Evolutionary conservation across 92 coral and sea anemone species (phyloP).

Genomic region (Hydrozoanthus gracilis): DNA sequence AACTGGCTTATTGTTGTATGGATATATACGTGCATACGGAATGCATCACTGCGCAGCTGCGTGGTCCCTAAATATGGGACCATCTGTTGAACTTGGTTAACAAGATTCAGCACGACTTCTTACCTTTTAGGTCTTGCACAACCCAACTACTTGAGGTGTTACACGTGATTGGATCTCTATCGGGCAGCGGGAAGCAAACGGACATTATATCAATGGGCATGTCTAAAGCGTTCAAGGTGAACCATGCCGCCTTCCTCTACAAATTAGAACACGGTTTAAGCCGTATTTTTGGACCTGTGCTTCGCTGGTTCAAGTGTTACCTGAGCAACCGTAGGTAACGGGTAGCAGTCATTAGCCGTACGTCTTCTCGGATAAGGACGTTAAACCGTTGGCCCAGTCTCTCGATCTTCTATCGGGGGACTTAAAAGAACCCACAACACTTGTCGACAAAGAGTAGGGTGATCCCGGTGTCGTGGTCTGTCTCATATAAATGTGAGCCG

Average conservation of each 20-base stretch:
- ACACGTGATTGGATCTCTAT: conserved; percentile 36
- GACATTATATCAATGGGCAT: conserved; percentile 43
- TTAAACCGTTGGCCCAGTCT: too few species aligned
- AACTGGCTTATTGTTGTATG: too few species aligned
- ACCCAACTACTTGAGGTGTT: conserved; percentile 53
- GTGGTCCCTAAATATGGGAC: conserved; percentile 18
- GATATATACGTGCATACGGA: too few species aligned
- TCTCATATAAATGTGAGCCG: not conserved
- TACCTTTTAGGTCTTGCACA: conserved; percentile 46
- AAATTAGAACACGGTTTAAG: conserved; percentile 21
- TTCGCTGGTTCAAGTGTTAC: not conserved
- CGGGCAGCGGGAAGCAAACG: conserved; percentile 50
- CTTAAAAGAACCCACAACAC: too few species aligned
- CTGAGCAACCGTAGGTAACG: conserved; percentile 11
- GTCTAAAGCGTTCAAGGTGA: conserved; percentile 53
- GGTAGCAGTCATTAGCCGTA: conserved; percentile 1
- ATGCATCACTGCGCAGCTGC: not conserved
- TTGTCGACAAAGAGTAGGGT: too few species aligned
- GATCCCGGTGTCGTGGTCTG: too few species aligned
- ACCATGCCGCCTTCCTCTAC: conserved; percentile 31
- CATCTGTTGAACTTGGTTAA: conserved; percentile 19
- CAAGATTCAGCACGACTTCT: conserved; percentile 37
- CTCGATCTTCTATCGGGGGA: too few species aligned
- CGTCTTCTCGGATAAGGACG: not conserved
- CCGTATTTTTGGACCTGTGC: not conserved